phyloP scores from a whole-genome alignment of 64 coral and sea anemone genomes.

The Porites australiensis region DNA sequence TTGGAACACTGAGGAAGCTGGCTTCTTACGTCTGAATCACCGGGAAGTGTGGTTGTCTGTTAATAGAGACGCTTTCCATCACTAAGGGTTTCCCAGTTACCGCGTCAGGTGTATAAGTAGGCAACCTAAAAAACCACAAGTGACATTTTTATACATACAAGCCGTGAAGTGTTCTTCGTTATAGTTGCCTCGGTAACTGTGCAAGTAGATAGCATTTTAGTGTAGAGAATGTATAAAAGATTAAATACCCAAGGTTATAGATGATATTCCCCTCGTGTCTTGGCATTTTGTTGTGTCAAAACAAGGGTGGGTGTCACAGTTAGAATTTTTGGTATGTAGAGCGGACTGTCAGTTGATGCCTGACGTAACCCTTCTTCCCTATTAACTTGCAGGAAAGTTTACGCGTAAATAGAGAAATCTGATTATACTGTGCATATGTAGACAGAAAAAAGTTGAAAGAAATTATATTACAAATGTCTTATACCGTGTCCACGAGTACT shows the following conservation, averaged over 20 bases:
- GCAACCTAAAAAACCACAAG: not conserved
- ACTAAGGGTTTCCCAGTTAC: too few species aligned
- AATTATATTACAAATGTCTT: slow-evolving; percentile 50
- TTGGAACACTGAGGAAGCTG: slow-evolving; percentile 13
- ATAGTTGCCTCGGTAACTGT: not conserved
- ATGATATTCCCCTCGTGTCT: too few species aligned
- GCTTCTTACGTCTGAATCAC: slow-evolving; percentile 23
- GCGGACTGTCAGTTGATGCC: not conserved
- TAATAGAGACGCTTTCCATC: not conserved
- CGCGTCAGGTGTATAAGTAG: not conserved
- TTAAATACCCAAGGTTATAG: too few species aligned
- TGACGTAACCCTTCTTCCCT: not conserved
- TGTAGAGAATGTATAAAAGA: not conserved
- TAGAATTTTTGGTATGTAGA: not conserved
- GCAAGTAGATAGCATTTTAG: not conserved
- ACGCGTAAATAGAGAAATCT: not conserved
- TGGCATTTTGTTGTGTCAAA: not conserved
- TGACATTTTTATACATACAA: not conserved
- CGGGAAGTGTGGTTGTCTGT: not conserved
- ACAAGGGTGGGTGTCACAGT: not conserved
- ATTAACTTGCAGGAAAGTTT: not conserved
- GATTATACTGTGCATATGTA: slow-evolving; percentile 50
- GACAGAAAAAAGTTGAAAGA: slow-evolving; percentile 29
- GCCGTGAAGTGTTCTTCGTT: not conserved
- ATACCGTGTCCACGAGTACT: not conserved